Base-by-base conservation (phyloP, 37 sponge, comb jelly and placozoan species). In the Crambe crambe region DNA sequence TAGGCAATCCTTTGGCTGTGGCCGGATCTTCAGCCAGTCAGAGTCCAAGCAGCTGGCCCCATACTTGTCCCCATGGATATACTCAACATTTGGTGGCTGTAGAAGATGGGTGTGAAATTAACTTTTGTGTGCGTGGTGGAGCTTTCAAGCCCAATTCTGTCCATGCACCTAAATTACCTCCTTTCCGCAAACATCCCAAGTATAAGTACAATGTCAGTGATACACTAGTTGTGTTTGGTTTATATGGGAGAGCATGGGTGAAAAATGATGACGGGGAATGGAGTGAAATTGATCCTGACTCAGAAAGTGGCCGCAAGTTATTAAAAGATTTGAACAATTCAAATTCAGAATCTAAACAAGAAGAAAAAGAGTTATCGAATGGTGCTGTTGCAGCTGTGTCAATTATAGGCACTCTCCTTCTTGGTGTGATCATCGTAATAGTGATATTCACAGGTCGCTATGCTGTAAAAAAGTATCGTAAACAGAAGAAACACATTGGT, bases 1-100 rank as follows among this genome's bases (percentile, higher is more conserved):
- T 68, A 29, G 93, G 93, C 9, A 92, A 92, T 41, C 93, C 89
- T 0, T 42, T 92, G 34, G 89, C 93, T 29, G 81, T 44, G 3
- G 26, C 54, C 22, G n/a, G n/a, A n/a, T 4, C 43, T 5, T 31
- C 31, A 57, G 32, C 18, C 18, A 25, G 58, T 39, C 32, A 51
- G 56, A 23, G 57, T 38, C 12, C 43, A 26, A 8, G 34, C 59
- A 57, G 37, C 20, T 82, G 78, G 83, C 91, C 86, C 0, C 75
- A 76, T 12, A 64, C 22, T 22, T 92, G 93, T 42, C 93, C 93
- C 0, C 59, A 64, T 27, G 81, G 79, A 8, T 92, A 63, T 72
- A 29, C 72, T 0, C 81, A 82, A 35, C 82, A 87, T 37, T 58
- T 92, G 2, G 86, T 85, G 0, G 40, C 80, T n/a, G 79, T 92